These are phyloP conservation scores for Mixornis gularis DNA, from an alignment of 2,113 vertebrate species.

Conservation along the genomic window DNA sequence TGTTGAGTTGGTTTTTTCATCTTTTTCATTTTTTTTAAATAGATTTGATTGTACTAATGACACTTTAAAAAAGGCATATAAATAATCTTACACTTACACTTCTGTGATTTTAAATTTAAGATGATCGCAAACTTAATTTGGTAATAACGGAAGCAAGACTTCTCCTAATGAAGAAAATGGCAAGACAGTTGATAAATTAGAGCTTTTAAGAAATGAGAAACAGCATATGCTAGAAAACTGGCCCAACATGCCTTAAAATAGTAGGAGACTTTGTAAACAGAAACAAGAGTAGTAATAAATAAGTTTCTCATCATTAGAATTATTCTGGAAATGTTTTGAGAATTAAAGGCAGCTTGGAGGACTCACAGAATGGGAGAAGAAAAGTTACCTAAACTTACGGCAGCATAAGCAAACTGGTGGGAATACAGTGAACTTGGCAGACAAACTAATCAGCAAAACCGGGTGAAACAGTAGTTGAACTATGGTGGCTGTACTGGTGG, in stretches of 20 bases:
- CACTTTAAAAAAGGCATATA: neutral
- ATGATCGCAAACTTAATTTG: neutral
- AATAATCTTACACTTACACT: neutral
- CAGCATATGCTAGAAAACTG: neutral
- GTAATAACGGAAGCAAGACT: neutral
- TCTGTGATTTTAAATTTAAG: neutral
- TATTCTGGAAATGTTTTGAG: neutral
- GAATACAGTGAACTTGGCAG: neutral
- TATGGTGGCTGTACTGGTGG: neutral
- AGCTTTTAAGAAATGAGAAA: neutral
- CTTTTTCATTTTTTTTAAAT: neutral
- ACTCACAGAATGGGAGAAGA: neutral
- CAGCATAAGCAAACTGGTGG: neutral
- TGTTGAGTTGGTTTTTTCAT: neutral
- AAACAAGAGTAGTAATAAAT: neutral
- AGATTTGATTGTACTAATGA: neutral
- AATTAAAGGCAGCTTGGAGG: neutral
- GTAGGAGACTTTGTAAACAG: neutral
- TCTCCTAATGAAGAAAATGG: neutral
- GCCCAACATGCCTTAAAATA: neutral
- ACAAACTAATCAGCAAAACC: neutral
- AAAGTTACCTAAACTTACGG: neutral
- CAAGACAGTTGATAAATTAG: neutral
- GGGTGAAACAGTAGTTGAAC: neutral
- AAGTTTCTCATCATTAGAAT: neutral